Base-by-base conservation (phyloP, 2,797 vertebrate species). In the Craterocephalus amniculus region DNA sequence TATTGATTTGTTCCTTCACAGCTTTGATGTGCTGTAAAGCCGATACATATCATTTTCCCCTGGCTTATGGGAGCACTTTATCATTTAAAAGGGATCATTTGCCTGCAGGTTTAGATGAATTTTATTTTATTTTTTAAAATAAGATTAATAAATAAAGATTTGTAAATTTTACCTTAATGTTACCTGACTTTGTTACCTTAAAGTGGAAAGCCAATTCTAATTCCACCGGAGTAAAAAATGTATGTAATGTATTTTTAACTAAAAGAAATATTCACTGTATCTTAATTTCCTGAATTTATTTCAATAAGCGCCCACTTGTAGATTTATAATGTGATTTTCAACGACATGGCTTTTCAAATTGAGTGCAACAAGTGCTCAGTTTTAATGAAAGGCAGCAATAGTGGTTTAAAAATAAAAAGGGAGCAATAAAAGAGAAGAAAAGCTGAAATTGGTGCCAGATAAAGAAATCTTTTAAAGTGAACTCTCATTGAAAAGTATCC, bases 1-100 rank as follows among this genome's bases (percentile, higher is more conserved):
- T 81, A 88, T 88, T 65, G 81, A 88, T 87, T 86, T 74, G 68
- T 70, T 76, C 70, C 55, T 75, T n/a, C 29, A 62, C 69, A 65
- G 74, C 63, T 72, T 68, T 78, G 63, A 76, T 67, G 64, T 18
- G 59, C 55, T 58, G 48, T 14, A 67, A 29, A 61, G 58, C 79
- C 63, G 67, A 81, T 58, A 73, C 60, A 45, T 49, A 69, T 85
- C 71, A 71, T 76, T 80, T 84, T 76, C 51, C 57, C 56, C 56
- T 11, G 31, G 32, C 45, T 64, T 18, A 20, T 12, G 36, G 70
- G 34, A 56, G 24, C 29, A 56, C 32, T 65, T 35, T 58, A 27
- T 49, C 9, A 26, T 70, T 52, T 24, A 3, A n/a, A 54, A 43
- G 6, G 22, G 20, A 11, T 16, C 29, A 51, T 22, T 38, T 8